phyloP scores from a whole-genome alignment of 2,888 invertebrate genomes.

The Zygothrica quintamaculata region DNA sequence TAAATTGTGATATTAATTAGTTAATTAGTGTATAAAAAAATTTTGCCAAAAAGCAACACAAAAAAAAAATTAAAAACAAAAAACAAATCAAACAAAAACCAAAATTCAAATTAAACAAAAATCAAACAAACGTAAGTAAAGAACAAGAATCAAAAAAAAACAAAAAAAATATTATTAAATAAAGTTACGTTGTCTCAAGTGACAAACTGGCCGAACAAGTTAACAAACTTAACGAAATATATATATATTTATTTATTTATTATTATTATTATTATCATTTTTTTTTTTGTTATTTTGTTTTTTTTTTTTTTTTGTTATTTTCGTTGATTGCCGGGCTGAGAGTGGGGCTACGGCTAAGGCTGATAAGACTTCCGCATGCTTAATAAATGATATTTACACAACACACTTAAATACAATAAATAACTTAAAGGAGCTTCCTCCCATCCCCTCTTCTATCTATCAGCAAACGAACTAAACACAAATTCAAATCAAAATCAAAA shows the following conservation, averaged over 20 bases:
- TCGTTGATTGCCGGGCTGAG: slow-evolving; percentile 32
- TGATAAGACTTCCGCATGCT: slow-evolving; percentile 79
- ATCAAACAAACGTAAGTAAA: slow-evolving; percentile 60
- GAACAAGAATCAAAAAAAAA: slow-evolving; percentile 30
- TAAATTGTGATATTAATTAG: slow-evolving; percentile 72
- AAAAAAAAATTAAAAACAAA: slow-evolving; percentile 23
- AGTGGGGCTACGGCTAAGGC: slow-evolving; percentile 26
- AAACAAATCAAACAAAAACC: slow-evolving; percentile 24
- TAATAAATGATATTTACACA: slow-evolving; percentile 68
- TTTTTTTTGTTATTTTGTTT: not conserved
- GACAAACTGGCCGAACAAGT: slow-evolving; percentile 65
- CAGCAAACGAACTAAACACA: slow-evolving; percentile 1
- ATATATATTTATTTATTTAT: slow-evolving; percentile 11
- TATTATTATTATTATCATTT: not conserved
- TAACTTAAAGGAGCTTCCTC: slow-evolving; percentile 25
- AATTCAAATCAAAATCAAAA: slow-evolving; percentile 17
- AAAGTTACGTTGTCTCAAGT: slow-evolving; percentile 18
- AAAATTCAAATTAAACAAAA: slow-evolving; percentile 24
- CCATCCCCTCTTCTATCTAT: not conserved
- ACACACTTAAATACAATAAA: slow-evolving; percentile 54
- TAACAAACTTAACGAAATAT: slow-evolving; percentile 29
- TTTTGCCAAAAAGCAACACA: slow-evolving; percentile 31
- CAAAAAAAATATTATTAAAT: slow-evolving; percentile 36
- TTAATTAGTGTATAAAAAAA: slow-evolving; percentile 50
- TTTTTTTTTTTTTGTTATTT: not conserved